phyloP scores from a whole-genome alignment of 2,888 invertebrate species.

The Alcis repandata region DNA sequence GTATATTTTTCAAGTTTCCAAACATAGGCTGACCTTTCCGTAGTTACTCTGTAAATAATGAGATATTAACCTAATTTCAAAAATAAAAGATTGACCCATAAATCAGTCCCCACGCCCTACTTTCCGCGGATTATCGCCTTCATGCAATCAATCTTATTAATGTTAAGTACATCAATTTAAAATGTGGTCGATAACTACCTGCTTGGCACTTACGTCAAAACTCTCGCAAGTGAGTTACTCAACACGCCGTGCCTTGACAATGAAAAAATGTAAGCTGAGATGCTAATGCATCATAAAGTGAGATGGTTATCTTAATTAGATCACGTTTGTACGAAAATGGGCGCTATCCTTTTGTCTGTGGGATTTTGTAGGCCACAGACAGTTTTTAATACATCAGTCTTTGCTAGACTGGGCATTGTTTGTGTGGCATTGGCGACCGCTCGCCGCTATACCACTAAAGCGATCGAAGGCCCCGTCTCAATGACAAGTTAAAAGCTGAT shows the following conservation, averaged over 20 bases:
- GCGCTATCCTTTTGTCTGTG: conserved; percentile 42
- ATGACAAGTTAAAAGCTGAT: conserved; percentile 54
- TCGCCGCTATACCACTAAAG: conserved; percentile 56
- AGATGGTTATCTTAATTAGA: conserved; percentile 67
- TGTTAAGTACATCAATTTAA: conserved; percentile 22
- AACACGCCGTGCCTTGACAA: conserved; percentile 54
- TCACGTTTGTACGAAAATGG: conserved; percentile 63
- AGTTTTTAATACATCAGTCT: conserved; percentile 58
- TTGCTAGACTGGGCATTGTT: conserved; percentile 66
- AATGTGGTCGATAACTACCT: conserved; percentile 10
- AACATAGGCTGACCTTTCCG: no score
- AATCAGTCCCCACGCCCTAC: conserved; percentile 13
- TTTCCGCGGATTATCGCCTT: conserved; percentile 20
- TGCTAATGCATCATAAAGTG: conserved; percentile 53
- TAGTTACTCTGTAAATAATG: background rate
- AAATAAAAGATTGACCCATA: conserved; percentile 10
- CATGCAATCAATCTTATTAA: conserved; percentile 29
- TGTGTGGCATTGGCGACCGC: conserved; percentile 69
- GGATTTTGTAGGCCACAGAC: conserved; percentile 36
- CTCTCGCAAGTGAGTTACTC: conserved; percentile 15
- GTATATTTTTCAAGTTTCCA: no score
- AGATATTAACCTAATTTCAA: conserved; percentile 4
- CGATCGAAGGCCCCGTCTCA: conserved; percentile 67
- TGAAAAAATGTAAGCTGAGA: conserved; percentile 60
- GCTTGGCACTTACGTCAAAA: conserved; percentile 21